Conservation (phyloP, 2,113 vertebrate species). For the Archilochus colubris region DNA sequence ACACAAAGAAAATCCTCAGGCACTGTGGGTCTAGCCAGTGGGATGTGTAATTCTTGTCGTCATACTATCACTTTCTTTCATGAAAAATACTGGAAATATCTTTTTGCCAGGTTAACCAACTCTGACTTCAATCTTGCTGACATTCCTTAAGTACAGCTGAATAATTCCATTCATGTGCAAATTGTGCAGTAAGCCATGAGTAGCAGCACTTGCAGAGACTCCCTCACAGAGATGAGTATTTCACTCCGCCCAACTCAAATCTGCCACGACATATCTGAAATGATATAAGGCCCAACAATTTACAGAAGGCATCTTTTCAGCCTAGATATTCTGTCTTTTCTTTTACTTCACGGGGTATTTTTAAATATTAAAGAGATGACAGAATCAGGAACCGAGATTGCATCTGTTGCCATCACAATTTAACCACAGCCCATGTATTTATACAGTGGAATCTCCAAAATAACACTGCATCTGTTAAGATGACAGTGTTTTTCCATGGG, state of each 20-base stretch:
- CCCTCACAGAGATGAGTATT: not conserved
- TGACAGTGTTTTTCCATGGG: slow-evolving; percentile 62
- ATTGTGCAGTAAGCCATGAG: not conserved
- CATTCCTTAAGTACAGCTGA: slow-evolving; percentile 20
- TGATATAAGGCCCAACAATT: not conserved
- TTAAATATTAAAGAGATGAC: slow-evolving; percentile 52
- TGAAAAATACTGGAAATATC: slow-evolving; percentile 29
- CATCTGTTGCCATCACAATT: slow-evolving; percentile 65
- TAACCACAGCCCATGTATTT: slow-evolving; percentile 59
- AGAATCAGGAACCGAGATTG: not conserved
- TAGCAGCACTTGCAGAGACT: slow-evolving; percentile 21
- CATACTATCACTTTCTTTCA: slow-evolving; percentile 9
- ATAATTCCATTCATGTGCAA: slow-evolving; percentile 42
- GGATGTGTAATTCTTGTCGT: slow-evolving; percentile 8
- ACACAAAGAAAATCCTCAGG: slow-evolving; percentile 1
- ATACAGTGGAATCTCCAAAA: slow-evolving; percentile 69
- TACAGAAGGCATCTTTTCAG: not conserved
- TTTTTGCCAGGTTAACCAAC: slow-evolving; percentile 57
- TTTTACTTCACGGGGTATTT: slow-evolving; percentile 13
- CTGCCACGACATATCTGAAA: not conserved
- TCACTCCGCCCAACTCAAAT: not conserved
- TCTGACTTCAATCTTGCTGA: slow-evolving; percentile 26
- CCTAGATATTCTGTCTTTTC: not conserved
- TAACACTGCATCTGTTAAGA: slow-evolving; percentile 66
- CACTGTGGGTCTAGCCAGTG: not conserved